Conservation (phyloP, 2,888 invertebrate genomes). For the Dyspetes luteomarginatus region DNA sequence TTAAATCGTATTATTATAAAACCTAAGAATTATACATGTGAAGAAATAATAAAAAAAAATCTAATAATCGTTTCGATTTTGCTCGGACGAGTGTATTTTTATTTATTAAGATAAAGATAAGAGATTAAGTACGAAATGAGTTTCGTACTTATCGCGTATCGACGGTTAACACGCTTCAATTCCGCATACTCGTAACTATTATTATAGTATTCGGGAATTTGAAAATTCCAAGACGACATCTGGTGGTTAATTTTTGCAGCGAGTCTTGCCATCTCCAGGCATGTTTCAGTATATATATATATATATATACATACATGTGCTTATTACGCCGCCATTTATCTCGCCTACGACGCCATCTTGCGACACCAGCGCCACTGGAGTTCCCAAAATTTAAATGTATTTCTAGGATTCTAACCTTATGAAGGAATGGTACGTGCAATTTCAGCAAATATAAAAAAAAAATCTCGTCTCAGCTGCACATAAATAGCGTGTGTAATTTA, state of each 20-base stretch:
- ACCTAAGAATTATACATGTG: constrained; percentile 21
- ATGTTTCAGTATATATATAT: neutral
- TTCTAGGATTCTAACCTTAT: neutral
- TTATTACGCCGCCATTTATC: neutral
- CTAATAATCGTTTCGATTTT: neutral
- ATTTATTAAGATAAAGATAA: no score
- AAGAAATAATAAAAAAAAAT: constrained; percentile 17
- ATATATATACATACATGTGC: neutral
- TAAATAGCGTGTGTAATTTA: neutral
- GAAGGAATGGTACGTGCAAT: constrained; percentile 39
- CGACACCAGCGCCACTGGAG: neutral
- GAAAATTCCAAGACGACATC: neutral
- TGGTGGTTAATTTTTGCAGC: neutral
- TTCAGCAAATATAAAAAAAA: constrained; percentile 7
- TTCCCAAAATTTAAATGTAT: neutral
- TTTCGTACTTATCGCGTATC: neutral
- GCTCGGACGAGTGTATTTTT: constrained; percentile 5
- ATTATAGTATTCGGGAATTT: neutral
- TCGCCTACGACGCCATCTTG: neutral
- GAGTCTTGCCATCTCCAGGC: neutral
- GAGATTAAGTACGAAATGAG: no score
- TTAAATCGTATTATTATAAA: constrained; percentile 45
- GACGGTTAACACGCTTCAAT: neutral
- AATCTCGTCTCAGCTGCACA: neutral
- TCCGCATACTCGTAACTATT: neutral